These are phyloP conservation scores for Rachycentron canadum DNA, from an alignment of 2,797 vertebrate species.

Conservation along the genomic window DNA sequence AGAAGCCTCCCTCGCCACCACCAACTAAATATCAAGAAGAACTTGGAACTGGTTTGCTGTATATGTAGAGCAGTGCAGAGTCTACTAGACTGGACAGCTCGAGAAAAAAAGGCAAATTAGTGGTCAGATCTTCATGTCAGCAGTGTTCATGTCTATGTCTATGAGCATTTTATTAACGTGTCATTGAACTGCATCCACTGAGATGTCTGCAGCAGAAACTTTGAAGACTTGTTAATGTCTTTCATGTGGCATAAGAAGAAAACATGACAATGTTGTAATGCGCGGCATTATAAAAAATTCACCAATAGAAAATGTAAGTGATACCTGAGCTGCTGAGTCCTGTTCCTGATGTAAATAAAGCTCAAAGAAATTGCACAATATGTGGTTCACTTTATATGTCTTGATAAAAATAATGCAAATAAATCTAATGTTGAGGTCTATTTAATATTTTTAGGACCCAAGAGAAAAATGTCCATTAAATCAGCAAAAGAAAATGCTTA, in stretches of 20 bases:
- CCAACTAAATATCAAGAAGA: conserved; percentile 22
- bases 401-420: not conserved
- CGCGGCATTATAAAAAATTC: not conserved
- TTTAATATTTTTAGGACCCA: not conserved
- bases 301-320: not conserved
- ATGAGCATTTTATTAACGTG: not conserved
- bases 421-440: not conserved
- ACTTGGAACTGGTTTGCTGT: not conserved
- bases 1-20: conserved; percentile 3
- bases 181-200: not conserved
- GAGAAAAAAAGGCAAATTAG: conserved; percentile 1
- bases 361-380: not conserved
- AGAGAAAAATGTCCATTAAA: not conserved
- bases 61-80: not conserved
- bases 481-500: not conserved
- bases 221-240: not conserved
- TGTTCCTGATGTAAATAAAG: not conserved
- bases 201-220: not conserved
- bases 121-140: not conserved
- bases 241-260: not conserved
- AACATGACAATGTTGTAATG: not conserved
- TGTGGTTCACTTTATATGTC: not conserved
- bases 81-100: not conserved
- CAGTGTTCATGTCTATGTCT: not conserved
- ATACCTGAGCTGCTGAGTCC: not conserved